phyloP scores from a whole-genome alignment of 2,797 vertebrate genomes.

The Melanotaenia nigrans region DNA sequence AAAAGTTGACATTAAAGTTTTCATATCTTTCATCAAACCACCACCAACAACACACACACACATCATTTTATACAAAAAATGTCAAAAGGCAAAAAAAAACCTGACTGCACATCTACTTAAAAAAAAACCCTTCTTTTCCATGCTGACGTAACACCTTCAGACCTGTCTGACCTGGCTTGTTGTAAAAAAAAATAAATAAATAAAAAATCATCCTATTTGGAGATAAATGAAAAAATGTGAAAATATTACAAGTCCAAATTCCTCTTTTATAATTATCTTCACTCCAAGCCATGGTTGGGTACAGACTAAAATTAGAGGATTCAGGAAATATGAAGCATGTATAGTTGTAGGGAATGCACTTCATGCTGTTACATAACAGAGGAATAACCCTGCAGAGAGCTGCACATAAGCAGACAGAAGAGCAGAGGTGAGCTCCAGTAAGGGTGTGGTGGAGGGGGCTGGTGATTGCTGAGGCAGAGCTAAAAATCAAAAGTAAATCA shows the following conservation, averaged over 20 bases:
- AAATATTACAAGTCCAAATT: conserved; percentile 39
- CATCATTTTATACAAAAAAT: conserved; percentile 26
- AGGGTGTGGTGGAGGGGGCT: conserved; percentile 37
- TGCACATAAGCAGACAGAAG: conserved; percentile 8
- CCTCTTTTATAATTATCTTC: conserved; percentile 31
- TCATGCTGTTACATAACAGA: conserved; percentile 35
- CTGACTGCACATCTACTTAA: not conserved
- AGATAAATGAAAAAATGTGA: conserved; percentile 42
- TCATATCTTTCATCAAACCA: conserved; percentile 56
- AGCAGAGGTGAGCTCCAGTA: conserved; percentile 22
- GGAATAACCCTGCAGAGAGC: conserved; percentile 34
- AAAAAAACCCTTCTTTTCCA: not conserved
- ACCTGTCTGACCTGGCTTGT: conserved; percentile 23
- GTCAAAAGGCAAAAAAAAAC: conserved; percentile 30
- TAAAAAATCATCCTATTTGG: conserved; percentile 31
- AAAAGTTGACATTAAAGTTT: not conserved
- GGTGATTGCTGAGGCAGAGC: conserved; percentile 50
- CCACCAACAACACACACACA: conserved; percentile 53
- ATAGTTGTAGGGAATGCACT: conserved; percentile 48
- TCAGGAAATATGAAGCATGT: conserved; percentile 43
- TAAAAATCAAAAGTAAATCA: conserved; percentile 19
- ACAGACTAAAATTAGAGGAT: conserved; percentile 39
- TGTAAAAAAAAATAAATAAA: conserved; percentile 41
- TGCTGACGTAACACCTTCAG: conserved; percentile 5
- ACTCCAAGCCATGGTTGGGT: conserved; percentile 17